A percentile compares a stretch with the other conserved stretches of the same genome.
These are phyloP conservation scores for Drosophila mojavensis DNA, from an alignment of 1,140 invertebrate species.

Conservation along the genomic window DNA sequence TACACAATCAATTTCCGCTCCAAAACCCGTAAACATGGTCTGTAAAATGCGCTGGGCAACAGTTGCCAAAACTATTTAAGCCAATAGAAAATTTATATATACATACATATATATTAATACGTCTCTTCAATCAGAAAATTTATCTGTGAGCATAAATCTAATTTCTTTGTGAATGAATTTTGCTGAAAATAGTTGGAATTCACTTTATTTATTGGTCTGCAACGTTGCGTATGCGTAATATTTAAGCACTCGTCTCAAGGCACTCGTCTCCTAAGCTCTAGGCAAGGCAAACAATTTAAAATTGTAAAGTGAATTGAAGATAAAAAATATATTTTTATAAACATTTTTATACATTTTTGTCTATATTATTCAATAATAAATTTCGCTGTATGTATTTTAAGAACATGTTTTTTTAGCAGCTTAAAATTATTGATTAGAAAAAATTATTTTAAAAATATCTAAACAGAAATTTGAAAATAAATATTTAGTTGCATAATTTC, in stretches of 20 bases:
- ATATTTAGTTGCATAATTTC: too few species aligned
- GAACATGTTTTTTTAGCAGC: too few species aligned
- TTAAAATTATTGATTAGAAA: too few species aligned
- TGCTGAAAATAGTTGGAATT: not conserved
- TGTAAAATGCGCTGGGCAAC: slow-evolving; percentile 50
- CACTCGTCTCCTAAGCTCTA: too few species aligned
- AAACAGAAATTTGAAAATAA: too few species aligned
- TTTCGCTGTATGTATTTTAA: too few species aligned
- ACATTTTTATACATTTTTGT: too few species aligned
- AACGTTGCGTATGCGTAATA: slow-evolving; percentile 24
- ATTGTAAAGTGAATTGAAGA: not conserved
- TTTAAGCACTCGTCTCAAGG: not conserved
- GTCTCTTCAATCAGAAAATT: not conserved
- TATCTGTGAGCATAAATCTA: slow-evolving; percentile 9
- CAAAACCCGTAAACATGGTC: slow-evolving; percentile 61
- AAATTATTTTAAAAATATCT: too few species aligned
- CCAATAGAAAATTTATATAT: slow-evolving; percentile 44
- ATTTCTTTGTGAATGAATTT: slow-evolving; percentile 8
- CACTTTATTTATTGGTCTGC: not conserved
- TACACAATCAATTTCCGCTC: slow-evolving; percentile 82
- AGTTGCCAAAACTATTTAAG: slow-evolving; percentile 57
- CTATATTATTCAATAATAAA: too few species aligned
- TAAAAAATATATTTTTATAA: too few species aligned
- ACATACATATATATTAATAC: slow-evolving; percentile 40
- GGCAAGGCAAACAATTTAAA: not conserved